Conservation (phyloP, 2,888 invertebrate genomes). For the Monoplex corrugatus region DNA sequence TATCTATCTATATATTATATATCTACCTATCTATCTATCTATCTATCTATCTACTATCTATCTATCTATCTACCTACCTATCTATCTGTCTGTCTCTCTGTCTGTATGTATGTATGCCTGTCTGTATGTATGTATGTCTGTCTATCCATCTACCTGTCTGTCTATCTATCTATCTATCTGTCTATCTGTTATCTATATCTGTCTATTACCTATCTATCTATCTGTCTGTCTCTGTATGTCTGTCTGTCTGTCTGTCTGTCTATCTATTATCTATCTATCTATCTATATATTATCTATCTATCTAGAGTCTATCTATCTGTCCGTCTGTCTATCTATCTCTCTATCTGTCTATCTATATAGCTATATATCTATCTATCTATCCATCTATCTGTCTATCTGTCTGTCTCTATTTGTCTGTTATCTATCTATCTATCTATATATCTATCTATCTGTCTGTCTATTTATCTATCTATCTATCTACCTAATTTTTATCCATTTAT, state of each 20-base stretch:
- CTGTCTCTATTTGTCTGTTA: too few relatives aligned
- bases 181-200: not conserved
- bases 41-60: not conserved
- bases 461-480: too few relatives aligned
- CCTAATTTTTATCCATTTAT: too few relatives aligned
- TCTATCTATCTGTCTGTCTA: too few relatives aligned
- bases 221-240: conserved; percentile 3
- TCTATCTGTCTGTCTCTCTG: too few relatives aligned
- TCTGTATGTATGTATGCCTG: not conserved
- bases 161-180: not conserved
- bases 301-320: too few relatives aligned
- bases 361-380: too few relatives aligned
- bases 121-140: not conserved
- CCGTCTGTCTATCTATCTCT: too few relatives aligned
- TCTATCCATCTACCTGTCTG: not conserved
- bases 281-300: too few relatives aligned
- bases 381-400: too few relatives aligned
- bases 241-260: not conserved
- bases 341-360: too few relatives aligned
- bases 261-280: not conserved
- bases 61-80: not conserved
- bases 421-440: too few relatives aligned
- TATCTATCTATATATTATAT: not conserved
- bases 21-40: not conserved
- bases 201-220: not conserved